Percentiles rank a stretch among this genome's conserved stretches.
These are phyloP conservation scores for Eupithecia vulgata DNA, from an alignment of 2,888 invertebrate genomes.

Conservation along the genomic window DNA sequence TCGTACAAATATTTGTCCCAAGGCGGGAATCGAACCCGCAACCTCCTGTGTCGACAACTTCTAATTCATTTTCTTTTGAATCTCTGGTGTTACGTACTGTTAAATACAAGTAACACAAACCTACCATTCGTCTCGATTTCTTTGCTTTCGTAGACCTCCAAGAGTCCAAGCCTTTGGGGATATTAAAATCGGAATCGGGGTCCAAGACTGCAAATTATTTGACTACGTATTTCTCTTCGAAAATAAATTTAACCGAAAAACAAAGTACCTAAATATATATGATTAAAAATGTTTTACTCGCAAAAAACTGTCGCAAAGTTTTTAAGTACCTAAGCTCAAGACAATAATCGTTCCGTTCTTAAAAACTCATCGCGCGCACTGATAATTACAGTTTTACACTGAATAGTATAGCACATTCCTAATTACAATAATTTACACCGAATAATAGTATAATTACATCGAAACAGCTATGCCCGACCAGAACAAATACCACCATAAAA, in stretches of 20 bases:
- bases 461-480: conserved; percentile 33
- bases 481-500: conserved; percentile 44
- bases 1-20: too few species aligned
- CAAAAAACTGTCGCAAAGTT: too few species aligned
- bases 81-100: not conserved
- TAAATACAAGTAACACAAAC: not conserved
- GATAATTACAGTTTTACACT: not conserved
- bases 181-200: not conserved
- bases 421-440: conserved; percentile 16
- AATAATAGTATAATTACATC: conserved; percentile 31
- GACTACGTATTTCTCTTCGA: too few species aligned
- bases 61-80: not conserved
- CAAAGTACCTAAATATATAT: too few species aligned
- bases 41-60: too few species aligned
- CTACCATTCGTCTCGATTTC: not conserved
- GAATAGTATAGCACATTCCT: not conserved
- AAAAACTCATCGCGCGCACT: not conserved
- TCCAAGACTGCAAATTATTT: not conserved
- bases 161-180: not conserved
- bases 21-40: too few species aligned
- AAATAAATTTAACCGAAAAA: too few species aligned
- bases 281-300: too few species aligned
- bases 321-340: too few species aligned
- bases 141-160: not conserved
- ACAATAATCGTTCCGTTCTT: not conserved